Evolutionary conservation across 2,797 vertebrate species (phyloP).

Genomic region (Australoheros facetus): DNA sequence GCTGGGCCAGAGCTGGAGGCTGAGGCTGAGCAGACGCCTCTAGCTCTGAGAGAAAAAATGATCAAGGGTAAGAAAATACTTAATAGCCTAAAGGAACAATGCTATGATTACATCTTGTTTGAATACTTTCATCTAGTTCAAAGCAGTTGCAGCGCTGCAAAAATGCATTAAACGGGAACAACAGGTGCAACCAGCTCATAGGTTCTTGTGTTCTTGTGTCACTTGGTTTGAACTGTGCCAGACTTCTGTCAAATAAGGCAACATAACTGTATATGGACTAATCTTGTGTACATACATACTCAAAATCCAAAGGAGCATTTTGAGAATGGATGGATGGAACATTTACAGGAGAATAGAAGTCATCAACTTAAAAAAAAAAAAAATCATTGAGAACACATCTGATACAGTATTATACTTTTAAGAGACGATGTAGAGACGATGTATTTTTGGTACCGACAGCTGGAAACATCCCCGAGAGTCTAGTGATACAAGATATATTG

Average conservation of each 20-base stretch:
- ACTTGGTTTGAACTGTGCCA: neutral
- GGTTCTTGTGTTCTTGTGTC: neutral
- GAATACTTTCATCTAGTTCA: neutral
- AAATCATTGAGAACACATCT: neutral
- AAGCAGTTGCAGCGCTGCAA: neutral
- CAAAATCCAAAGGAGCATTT: too few relatives aligned
- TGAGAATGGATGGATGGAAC: too few relatives aligned
- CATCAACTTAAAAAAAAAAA: too few relatives aligned
- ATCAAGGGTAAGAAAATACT: neutral
- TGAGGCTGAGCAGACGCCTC: constrained; percentile 72
- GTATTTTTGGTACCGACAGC: neutral
- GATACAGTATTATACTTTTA: neutral
- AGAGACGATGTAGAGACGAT: too few relatives aligned
- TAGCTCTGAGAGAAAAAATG: constrained; percentile 53
- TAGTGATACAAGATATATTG: too few relatives aligned
- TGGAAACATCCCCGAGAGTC: neutral
- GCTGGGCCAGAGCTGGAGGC: constrained; percentile 24
- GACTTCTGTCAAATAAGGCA: neutral
- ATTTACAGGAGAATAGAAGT: too few relatives aligned
- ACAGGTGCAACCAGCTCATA: neutral
- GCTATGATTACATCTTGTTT: neutral
- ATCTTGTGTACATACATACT: neutral
- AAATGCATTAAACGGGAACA: neutral
- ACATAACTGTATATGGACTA: neutral
- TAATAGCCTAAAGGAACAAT: neutral